These are phyloP conservation scores for Nyctibius bracteatus DNA, from an alignment of 2,113 vertebrate genomes.

Conservation along the genomic window DNA sequence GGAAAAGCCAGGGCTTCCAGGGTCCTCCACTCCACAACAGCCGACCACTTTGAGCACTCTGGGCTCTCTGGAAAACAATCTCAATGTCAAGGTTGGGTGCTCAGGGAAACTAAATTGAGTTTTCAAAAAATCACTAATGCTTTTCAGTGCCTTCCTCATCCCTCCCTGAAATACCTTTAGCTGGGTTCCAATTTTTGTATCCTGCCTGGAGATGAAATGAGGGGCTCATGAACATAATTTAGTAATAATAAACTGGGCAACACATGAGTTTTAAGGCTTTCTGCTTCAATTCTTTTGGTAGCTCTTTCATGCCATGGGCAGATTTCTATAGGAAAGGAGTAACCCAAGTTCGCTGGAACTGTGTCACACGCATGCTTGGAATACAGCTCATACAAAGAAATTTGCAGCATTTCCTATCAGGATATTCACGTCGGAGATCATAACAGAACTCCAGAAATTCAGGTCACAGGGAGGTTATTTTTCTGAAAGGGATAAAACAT, in stretches of 20 bases:
- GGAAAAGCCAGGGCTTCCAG: not conserved
- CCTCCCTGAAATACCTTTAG: not conserved
- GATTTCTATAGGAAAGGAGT: slow-evolving; percentile 29
- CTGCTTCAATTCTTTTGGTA: slow-evolving; percentile 5
- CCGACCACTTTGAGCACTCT: not conserved
- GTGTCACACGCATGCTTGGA: not conserved
- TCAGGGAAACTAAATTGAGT: not conserved
- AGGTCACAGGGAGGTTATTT: not conserved
- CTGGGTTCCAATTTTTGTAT: not conserved
- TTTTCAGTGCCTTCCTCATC: not conserved
- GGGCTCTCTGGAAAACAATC: not conserved
- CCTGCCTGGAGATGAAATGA: not conserved
- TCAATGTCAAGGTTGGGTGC: not conserved
- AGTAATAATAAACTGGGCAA: not conserved
- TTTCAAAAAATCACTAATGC: not conserved
- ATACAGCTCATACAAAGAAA: not conserved
- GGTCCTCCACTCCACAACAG: not conserved
- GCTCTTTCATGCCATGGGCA: not conserved
- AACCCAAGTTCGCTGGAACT: not conserved
- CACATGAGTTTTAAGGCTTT: slow-evolving; percentile 13
- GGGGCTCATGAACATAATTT: not conserved
- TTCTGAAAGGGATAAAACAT: not conserved
- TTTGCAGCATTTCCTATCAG: not conserved
- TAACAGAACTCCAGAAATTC: slow-evolving; percentile 7
- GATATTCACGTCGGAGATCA: not conserved